phyloP scores from a whole-genome alignment of 2,113 vertebrate genomes.

The Ictalurus punctatus region DNA sequence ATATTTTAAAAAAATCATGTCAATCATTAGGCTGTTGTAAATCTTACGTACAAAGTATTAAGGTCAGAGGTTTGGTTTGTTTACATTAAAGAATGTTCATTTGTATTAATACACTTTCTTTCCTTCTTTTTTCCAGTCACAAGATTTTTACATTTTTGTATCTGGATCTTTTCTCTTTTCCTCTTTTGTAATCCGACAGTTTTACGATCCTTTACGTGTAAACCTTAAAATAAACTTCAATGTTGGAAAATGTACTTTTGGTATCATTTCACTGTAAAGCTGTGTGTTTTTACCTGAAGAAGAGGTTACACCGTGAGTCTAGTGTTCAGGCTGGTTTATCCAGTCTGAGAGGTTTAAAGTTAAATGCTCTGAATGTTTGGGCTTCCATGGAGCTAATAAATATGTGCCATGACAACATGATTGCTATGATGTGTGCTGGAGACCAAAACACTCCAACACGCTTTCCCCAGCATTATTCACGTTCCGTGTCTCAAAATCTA shows the following conservation, averaged over 20 bases:
- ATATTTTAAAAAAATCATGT: too few species aligned
- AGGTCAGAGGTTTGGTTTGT: too few species aligned
- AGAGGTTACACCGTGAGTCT: not conserved
- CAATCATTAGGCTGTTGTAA: too few species aligned
- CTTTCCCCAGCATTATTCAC: not conserved
- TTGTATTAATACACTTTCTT: not conserved
- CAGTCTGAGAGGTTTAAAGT: not conserved
- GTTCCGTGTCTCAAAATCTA: not conserved
- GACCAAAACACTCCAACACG: not conserved
- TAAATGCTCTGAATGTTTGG: not conserved
- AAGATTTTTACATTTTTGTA: not conserved
- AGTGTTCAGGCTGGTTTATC: conserved; percentile 9
- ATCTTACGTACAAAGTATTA: too few species aligned
- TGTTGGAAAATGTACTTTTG: not conserved
- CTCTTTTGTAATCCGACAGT: not conserved
- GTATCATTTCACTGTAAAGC: not conserved
- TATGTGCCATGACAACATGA: not conserved
- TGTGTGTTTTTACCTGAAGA: not conserved
- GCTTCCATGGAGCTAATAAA: not conserved
- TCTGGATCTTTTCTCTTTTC: not conserved
- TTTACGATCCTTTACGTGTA: not conserved
- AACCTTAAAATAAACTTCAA: not conserved
- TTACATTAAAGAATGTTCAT: too few species aligned
- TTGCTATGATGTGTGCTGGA: not conserved
- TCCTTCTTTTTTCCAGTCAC: not conserved